phyloP scores from a whole-genome alignment of 2,888 invertebrate species.

The Oxystoma pomonae region DNA sequence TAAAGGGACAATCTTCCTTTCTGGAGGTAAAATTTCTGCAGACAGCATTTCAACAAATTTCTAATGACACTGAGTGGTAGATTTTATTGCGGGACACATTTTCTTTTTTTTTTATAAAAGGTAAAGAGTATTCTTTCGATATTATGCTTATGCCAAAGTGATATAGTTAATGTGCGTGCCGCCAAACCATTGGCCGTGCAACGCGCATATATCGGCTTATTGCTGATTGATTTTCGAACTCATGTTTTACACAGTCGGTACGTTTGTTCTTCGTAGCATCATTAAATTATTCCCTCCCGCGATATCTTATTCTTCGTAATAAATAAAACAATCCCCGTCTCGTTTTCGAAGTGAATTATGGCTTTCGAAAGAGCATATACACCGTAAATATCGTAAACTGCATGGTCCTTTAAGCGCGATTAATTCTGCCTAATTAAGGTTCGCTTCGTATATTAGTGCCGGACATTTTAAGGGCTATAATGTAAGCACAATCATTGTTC shows the following conservation, averaged over 20 bases:
- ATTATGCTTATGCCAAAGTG: too few relatives aligned
- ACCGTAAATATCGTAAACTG: neutral
- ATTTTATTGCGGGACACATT: too few relatives aligned
- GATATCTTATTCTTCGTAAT: constrained; percentile 39
- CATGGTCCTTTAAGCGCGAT: neutral
- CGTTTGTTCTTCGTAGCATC: constrained; percentile 43
- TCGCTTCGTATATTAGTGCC: neutral
- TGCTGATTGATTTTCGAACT: constrained; percentile 45
- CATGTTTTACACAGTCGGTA: constrained; percentile 45
- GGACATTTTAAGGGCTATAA: too few relatives aligned
- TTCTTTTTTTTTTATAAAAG: too few relatives aligned
- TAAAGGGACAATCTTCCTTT: too few relatives aligned
- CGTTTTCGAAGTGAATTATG: constrained; percentile 40
- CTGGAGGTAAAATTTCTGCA: too few relatives aligned
- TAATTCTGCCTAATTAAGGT: neutral
- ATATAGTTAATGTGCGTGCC: neutral
- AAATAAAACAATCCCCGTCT: constrained; percentile 33
- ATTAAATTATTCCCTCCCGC: constrained; percentile 47
- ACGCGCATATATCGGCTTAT: neutral
- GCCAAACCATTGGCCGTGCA: neutral
- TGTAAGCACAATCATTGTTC: too few relatives aligned
- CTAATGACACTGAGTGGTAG: too few relatives aligned
- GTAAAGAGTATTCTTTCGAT: too few relatives aligned
- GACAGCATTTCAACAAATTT: too few relatives aligned
- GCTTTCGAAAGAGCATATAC: constrained; percentile 23